Base-by-base conservation (phyloP, 2,113 vertebrate species). In the Thalassarche chlororhynchos region DNA sequence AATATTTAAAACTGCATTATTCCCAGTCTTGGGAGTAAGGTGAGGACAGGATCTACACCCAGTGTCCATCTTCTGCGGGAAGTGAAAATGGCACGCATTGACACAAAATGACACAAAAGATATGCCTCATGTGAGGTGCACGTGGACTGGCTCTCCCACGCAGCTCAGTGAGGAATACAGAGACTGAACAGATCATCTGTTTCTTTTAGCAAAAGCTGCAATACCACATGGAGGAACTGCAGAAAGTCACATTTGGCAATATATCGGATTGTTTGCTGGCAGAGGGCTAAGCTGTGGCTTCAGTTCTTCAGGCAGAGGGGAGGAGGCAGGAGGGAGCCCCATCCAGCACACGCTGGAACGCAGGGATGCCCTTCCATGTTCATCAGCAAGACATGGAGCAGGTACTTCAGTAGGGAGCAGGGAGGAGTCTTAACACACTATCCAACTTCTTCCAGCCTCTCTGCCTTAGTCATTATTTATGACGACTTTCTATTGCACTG, bases 121-220 rank as follows among this genome's bases (percentile, higher is more conserved):
- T 4, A 25, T 1, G 20, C 21, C 6, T 77, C 66, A 61, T 2
- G 5, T 12, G 21, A 57, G 14, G 32, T 5, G 3, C 34, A 65
- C 0, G 0, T 2, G 21, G 54, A 54, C 18, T 24, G 23, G 32
- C 34, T 36, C 12, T 71, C 26, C 17, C 8, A 4, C 1, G 4
- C 5, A 17, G n/a, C 32, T 76, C n/a, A 23, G 38, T 17, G 20
- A 52, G 51, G 24, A 89, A 62, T 10, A 65, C 1, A 4, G 28
- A 61, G n/a, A 66, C 42, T 19, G 28, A 81, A 66, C 16, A 51
- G 4, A 21, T 40, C 3, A 51, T 1, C 40, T 26, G 2, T 15
- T 92, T 72, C n/a, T 61, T 42, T 38, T 16, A 65, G 21, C 29
- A 88, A 66, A 86, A 81, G 19, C 17, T 44, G 28, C 44, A 77